These are phyloP conservation scores for Caenorhabditis angaria DNA, from an alignment of 2,888 invertebrate species.

Conservation along the genomic window DNA sequence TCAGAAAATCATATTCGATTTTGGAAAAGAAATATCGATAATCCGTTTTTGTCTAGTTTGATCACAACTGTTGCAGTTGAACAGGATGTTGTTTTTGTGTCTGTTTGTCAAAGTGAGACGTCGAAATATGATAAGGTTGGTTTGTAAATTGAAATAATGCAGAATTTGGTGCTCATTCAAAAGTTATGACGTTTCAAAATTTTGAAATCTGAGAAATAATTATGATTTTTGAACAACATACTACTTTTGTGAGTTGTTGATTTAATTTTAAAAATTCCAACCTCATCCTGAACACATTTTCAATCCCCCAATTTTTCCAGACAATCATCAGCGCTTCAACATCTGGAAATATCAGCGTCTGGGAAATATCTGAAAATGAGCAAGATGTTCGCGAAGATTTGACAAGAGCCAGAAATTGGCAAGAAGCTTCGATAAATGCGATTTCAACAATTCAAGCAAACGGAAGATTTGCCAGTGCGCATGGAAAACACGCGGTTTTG, in stretches of 20 bases:
- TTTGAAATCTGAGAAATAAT: background rate
- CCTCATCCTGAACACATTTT: no score
- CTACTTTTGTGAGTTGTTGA: no score
- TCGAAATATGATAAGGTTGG: conserved; percentile 7
- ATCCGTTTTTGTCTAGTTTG: background rate
- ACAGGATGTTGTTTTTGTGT: conserved; percentile 25
- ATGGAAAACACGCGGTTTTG: conserved; percentile 30
- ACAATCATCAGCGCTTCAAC: conserved; percentile 35
- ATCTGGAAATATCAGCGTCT: conserved; percentile 34
- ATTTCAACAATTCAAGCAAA: conserved; percentile 27
- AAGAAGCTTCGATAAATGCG: conserved; percentile 27
- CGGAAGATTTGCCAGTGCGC: conserved; percentile 33
- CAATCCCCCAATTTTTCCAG: conserved; percentile 7
- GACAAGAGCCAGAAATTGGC: conserved; percentile 28
- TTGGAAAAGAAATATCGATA: conserved; percentile 26
- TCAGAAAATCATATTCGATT: conserved; percentile 43
- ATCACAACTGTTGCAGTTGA: conserved; percentile 25
- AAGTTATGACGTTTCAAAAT: background rate
- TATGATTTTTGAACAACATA: no score
- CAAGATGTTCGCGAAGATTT: conserved; percentile 29
- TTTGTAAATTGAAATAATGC: background rate
- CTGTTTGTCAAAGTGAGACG: conserved; percentile 15
- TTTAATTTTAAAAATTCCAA: no score
- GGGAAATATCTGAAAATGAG: conserved; percentile 26
- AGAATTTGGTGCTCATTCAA: background rate